These are phyloP conservation scores for Mycteria americana DNA, from an alignment of 2,797 vertebrate species.

Conservation along the genomic window DNA sequence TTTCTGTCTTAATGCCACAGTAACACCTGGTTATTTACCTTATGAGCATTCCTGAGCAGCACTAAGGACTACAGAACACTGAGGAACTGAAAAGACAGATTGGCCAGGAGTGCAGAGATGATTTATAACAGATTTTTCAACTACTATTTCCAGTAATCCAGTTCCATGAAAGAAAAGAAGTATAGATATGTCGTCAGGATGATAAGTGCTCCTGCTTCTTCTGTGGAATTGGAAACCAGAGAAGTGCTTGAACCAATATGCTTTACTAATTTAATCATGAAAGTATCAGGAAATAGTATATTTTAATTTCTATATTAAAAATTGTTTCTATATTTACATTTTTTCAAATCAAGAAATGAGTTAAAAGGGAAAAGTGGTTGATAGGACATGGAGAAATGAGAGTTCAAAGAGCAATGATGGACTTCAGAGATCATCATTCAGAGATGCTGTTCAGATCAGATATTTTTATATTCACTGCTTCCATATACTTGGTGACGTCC, in stretches of 20 bases:
- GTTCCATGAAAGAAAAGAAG: neutral
- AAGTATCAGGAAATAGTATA: neutral
- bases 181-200: neutral
- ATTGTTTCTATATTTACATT: neutral
- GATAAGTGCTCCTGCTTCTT: neutral
- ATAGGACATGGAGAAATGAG: neutral
- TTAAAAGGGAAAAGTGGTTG: neutral
- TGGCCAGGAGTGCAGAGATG: neutral
- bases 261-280: neutral
- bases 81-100: neutral
- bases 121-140: neutral
- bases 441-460: neutral
- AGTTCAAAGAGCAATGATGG: neutral
- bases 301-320: neutral
- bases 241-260: neutral
- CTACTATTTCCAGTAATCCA: neutral
- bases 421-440: neutral
- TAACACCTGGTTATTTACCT: neutral
- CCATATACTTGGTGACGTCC: neutral
- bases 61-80: neutral
- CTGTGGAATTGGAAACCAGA: neutral
- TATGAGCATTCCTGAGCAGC: neutral
- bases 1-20: neutral
- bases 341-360: neutral
- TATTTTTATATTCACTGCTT: neutral